These are phyloP conservation scores for Parnassius glacialis DNA, from an alignment of 2,888 invertebrate species.

Conservation along the genomic window DNA sequence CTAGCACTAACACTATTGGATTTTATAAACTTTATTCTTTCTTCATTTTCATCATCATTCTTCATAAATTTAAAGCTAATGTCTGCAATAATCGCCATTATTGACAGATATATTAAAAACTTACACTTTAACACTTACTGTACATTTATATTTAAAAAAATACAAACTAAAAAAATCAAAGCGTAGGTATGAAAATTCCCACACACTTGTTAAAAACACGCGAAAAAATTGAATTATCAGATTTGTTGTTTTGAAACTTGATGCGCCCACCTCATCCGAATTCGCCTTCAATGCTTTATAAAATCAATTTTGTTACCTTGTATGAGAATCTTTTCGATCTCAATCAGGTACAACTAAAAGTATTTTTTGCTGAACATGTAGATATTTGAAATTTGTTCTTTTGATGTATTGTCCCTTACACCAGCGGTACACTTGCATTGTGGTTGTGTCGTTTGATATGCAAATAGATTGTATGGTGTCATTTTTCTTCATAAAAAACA, in stretches of 20 bases:
- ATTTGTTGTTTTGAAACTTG: conserved; percentile 72
- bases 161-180: not conserved
- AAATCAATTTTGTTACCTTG: conserved; percentile 51
- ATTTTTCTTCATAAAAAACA: conserved; percentile 29
- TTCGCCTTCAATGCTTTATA: conserved; percentile 31
- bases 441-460: conserved; percentile 45
- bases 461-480: conserved; percentile 40
- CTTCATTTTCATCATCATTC: too few relatives aligned
- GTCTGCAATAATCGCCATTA: too few relatives aligned
- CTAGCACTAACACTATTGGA: too few relatives aligned
- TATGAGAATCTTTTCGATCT: conserved; percentile 21
- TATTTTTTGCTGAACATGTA: conserved; percentile 19
- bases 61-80: too few relatives aligned
- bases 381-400: conserved; percentile 6
- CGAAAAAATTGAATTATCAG: conserved; percentile 63
- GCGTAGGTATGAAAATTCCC: conserved; percentile 29
- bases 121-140: too few relatives aligned
- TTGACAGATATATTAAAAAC: too few relatives aligned
- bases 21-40: too few relatives aligned
- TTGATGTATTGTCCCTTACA: conserved; percentile 37
- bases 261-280: conserved; percentile 51
- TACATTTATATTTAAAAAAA: conserved; percentile 13
- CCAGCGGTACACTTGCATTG: conserved; percentile 38
- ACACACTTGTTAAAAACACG: conserved; percentile 46
- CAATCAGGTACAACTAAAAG: conserved; percentile 58